A percentile compares a stretch with the other conserved stretches of the same genome.
phyloP scores from a whole-genome alignment of 2,113 vertebrate genomes.

The Lepus europaeus region DNA sequence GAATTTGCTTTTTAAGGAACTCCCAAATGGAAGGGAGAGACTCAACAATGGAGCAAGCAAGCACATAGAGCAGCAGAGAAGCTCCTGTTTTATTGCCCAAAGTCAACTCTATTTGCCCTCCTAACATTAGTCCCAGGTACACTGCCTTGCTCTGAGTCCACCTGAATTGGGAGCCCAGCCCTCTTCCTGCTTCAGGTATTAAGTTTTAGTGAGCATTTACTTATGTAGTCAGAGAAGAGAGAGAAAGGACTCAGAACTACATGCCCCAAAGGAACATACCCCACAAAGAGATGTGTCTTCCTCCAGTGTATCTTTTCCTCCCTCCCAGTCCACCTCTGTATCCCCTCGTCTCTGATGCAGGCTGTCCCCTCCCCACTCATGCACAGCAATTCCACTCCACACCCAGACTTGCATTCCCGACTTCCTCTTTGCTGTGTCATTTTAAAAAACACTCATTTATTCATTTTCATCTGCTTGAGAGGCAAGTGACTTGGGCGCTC shows the following conservation, averaged over 20 bases:
- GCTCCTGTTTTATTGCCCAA: neutral
- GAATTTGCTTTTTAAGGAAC: constrained; percentile 26
- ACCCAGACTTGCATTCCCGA: neutral
- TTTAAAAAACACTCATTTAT: too few relatives aligned
- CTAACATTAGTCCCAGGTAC: too few relatives aligned
- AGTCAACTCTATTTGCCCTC: neutral
- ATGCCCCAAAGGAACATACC: neutral
- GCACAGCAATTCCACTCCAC: neutral
- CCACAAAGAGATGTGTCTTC: neutral
- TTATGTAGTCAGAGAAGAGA: neutral
- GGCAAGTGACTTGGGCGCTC: too few relatives aligned
- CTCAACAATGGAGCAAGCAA: neutral
- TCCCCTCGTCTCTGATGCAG: neutral
- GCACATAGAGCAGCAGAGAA: neutral
- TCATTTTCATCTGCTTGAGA: too few relatives aligned
- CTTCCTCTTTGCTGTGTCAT: neutral
- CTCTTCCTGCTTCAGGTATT: neutral
- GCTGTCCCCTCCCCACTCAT: neutral
- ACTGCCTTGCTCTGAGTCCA: neutral
- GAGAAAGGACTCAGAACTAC: neutral
- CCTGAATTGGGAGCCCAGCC: neutral
- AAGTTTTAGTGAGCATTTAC: neutral
- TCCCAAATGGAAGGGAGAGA: neutral
- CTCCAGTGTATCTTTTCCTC: neutral
- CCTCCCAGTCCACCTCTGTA: neutral